Conservation (phyloP, 2,888 invertebrate genomes). For the Hetaerina titia region DNA sequence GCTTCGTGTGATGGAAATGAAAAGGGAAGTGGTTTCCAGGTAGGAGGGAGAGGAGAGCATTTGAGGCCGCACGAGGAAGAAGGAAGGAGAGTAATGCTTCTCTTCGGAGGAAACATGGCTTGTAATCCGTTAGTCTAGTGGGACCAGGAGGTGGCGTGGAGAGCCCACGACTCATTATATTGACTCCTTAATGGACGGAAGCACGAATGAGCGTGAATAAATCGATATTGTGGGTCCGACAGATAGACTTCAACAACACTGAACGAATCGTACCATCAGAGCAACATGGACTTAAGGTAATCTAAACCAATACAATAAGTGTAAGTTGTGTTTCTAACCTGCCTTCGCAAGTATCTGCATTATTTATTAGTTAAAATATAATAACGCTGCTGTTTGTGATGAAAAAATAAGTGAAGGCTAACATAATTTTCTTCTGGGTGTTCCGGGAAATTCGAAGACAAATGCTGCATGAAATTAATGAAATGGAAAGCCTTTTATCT, state of each 20-base stretch:
- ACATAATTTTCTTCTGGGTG: too few species aligned
- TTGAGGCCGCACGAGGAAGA: background rate
- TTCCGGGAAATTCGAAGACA: too few species aligned
- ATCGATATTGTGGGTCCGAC: background rate
- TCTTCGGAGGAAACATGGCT: background rate
- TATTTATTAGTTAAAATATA: too few species aligned
- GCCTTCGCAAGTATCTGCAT: too few species aligned
- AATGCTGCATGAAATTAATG: too few species aligned
- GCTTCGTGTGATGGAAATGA: slow-evolving; percentile 19
- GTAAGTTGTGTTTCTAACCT: too few species aligned
- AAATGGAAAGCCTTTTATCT: too few species aligned
- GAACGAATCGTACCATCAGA: background rate
- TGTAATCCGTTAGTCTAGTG: background rate
- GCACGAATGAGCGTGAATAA: background rate
- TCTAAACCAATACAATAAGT: too few species aligned
- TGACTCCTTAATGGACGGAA: background rate
- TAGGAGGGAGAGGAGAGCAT: background rate
- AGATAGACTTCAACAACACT: background rate
- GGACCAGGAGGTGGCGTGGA: background rate
- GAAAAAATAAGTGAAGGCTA: too few species aligned
- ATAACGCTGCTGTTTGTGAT: too few species aligned
- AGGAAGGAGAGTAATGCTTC: slow-evolving; percentile 17
- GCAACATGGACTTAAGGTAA: too few species aligned
- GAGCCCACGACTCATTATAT: background rate
- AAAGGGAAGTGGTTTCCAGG: slow-evolving; percentile 29